Evolutionary conservation across 2,888 invertebrate species (phyloP).

Genomic region (Hirtodrosophila alboralis): DNA sequence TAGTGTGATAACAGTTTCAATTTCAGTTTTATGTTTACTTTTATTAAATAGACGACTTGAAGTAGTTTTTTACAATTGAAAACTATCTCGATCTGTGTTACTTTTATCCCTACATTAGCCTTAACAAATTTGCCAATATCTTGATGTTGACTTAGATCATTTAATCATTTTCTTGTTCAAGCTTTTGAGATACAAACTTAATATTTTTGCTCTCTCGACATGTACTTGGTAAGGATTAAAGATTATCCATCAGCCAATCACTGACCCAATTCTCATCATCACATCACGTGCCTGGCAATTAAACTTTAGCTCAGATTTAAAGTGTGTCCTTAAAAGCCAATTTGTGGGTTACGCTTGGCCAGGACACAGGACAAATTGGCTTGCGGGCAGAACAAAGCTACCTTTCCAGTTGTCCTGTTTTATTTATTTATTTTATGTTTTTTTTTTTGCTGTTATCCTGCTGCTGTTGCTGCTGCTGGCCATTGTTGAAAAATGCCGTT

Average conservation of each 20-base stretch:
- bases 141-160: too few species aligned
- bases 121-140: too few species aligned
- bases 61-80: too few species aligned
- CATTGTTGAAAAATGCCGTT: conserved; percentile 28
- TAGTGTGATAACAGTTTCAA: too few species aligned
- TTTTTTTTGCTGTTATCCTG: neutral
- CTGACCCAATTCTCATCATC: conserved; percentile 20
- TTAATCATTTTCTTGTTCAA: too few species aligned
- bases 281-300: conserved; percentile 45
- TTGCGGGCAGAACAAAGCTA: conserved; percentile 36
- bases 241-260: conserved; percentile 19
- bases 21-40: too few species aligned
- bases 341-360: conserved; percentile 42
- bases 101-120: too few species aligned
- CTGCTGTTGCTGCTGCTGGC: conserved; percentile 1
- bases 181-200: too few species aligned
- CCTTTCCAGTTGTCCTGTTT: conserved; percentile 4
- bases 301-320: conserved; percentile 25
- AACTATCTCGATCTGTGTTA: too few species aligned
- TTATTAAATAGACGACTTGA: too few species aligned
- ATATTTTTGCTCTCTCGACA: too few species aligned
- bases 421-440: neutral
- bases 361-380: conserved; percentile 8
- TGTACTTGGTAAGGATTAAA: neutral
- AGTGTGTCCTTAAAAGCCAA: conserved; percentile 15